phyloP scores from a whole-genome alignment of 1,140 invertebrate genomes.

The Arion vulgaris region DNA sequence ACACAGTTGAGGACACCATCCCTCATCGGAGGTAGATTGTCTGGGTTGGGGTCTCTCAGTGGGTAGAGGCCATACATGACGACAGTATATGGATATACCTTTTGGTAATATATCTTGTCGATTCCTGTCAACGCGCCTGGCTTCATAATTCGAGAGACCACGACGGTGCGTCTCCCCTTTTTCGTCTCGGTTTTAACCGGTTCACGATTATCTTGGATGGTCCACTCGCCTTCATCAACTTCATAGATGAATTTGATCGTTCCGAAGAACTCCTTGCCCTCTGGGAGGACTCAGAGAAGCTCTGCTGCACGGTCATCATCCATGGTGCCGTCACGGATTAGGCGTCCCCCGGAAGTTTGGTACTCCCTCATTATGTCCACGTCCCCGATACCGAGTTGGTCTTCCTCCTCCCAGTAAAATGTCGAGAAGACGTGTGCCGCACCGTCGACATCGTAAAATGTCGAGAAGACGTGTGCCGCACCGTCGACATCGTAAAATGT shows the following conservation, averaged over 20 bases:
- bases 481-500: too few relatives aligned
- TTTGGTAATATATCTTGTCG: too few relatives aligned
- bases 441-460: too few relatives aligned
- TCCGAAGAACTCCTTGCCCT: not conserved
- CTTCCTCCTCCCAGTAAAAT: too few relatives aligned
- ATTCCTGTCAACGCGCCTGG: not conserved
- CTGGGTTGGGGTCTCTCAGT: not conserved
- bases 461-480: too few relatives aligned
- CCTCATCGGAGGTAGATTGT: not conserved
- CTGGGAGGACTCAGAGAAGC: not conserved
- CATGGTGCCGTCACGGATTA: too few relatives aligned
- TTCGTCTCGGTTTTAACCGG: not conserved
- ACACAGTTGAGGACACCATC: not conserved
- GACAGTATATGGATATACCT: too few relatives aligned
- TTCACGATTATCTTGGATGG: too few relatives aligned
- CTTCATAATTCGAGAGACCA: not conserved
- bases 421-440: too few relatives aligned
- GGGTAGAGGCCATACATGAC: not conserved
- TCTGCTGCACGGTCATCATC: not conserved
- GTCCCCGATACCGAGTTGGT: too few relatives aligned
- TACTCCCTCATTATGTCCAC: too few relatives aligned
- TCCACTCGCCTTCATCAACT: not conserved
- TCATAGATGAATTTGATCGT: not conserved
- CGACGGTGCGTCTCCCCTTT: not conserved
- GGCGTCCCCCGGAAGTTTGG: too few relatives aligned